These are phyloP conservation scores for Ormyrus thymus DNA, from an alignment of 2,888 invertebrate genomes.

Conservation along the genomic window DNA sequence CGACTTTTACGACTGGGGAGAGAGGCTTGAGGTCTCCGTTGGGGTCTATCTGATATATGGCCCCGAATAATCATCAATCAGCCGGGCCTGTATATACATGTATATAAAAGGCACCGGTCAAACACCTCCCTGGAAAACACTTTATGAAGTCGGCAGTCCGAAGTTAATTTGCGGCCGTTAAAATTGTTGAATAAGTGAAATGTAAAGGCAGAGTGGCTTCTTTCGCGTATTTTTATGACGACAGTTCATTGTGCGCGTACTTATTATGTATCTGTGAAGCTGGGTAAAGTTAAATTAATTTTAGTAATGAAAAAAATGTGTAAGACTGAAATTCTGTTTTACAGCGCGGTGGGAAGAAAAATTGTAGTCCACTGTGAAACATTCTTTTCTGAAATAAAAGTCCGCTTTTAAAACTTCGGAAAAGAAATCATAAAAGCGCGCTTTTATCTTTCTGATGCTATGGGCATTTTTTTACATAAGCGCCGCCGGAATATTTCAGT, in stretches of 20 bases:
- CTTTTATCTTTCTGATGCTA: constrained; percentile 34
- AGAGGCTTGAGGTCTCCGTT: constrained; percentile 27
- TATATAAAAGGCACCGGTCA: constrained; percentile 16
- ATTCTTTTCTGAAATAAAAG: constrained; percentile 40
- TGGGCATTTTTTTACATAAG: constrained; percentile 16
- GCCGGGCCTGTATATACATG: not conserved
- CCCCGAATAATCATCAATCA: constrained; percentile 51
- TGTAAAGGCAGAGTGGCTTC: too few species aligned
- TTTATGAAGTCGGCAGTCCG: not conserved
- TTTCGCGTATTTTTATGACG: too few species aligned
- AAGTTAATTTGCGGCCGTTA: constrained; percentile 4
- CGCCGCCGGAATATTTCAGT: constrained; percentile 28
- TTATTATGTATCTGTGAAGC: too few species aligned
- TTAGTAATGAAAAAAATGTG: too few species aligned
- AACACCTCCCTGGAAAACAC: not conserved
- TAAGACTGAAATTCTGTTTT: constrained; percentile 26
- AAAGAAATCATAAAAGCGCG: constrained; percentile 34
- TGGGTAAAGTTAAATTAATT: too few species aligned
- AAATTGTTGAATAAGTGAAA: not conserved
- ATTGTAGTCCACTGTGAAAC: constrained; percentile 24
- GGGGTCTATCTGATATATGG: constrained; percentile 42
- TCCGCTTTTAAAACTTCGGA: constrained; percentile 39
- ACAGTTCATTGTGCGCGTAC: too few species aligned
- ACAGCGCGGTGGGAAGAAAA: not conserved
- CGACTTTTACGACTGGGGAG: constrained; percentile 51